phyloP scores from a whole-genome alignment of 92 coral and sea anemone genomes.

The Desmophyllum pertusum region DNA sequence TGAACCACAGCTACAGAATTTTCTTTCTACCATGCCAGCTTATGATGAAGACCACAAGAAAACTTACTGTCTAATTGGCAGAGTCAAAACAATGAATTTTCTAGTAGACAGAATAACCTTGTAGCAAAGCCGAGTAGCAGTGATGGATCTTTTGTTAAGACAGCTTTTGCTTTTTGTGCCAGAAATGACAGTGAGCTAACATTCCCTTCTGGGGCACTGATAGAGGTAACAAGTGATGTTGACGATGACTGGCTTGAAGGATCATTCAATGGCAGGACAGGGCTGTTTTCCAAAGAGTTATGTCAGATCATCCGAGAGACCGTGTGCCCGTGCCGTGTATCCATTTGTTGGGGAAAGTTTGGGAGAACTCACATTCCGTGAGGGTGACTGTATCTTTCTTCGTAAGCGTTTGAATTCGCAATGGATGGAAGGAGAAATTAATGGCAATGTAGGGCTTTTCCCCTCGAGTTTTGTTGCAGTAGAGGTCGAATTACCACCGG shows the following conservation, averaged over 20 bases:
- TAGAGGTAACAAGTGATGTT: slow-evolving; percentile 73
- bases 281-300: slow-evolving; percentile 93
- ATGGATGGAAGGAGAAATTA: slow-evolving; percentile 94
- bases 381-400: slow-evolving; percentile 86
- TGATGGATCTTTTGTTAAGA: slow-evolving; percentile 50
- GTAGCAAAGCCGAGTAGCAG: not conserved
- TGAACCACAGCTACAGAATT: not conserved
- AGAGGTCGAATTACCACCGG: slow-evolving; percentile 80
- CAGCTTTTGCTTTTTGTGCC: slow-evolving; percentile 80
- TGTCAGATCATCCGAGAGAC: slow-evolving; percentile 66
- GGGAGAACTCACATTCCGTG: slow-evolving; percentile 90
- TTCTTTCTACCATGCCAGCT: not conserved
- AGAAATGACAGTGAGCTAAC: slow-evolving; percentile 79
- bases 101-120: not conserved
- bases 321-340: slow-evolving; percentile 91
- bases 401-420: slow-evolving; percentile 85
- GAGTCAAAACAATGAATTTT: not conserved
- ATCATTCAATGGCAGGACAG: slow-evolving; percentile 68
- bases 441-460: slow-evolving; percentile 82
- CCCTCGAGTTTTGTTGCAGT: slow-evolving; percentile 93
- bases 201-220: slow-evolving; percentile 74
- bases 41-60: slow-evolving; percentile 4
- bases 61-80: slow-evolving; percentile 16
- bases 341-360: slow-evolving; percentile 97
- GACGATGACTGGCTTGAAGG: slow-evolving; percentile 95